These are phyloP conservation scores for Sesamia nonagrioides DNA, from an alignment of 1,140 invertebrate species.

Conservation along the genomic window DNA sequence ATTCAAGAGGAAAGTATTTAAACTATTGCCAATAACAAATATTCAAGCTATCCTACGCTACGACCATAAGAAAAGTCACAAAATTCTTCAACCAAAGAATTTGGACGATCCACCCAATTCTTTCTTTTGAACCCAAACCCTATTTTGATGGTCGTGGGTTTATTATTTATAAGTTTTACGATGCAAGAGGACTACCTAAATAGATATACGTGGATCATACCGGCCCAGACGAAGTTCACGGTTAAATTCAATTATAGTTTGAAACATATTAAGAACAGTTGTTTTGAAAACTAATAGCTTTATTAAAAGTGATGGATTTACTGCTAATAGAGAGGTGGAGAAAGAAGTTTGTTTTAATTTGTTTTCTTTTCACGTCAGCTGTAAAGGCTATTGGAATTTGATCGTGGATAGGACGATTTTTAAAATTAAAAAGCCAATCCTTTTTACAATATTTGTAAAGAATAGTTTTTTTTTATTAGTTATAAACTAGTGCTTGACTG, in stretches of 20 bases:
- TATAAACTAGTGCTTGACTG: too few species aligned
- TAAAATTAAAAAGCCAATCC: neutral
- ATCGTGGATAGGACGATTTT: neutral
- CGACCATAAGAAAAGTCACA: neutral
- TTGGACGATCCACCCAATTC: neutral
- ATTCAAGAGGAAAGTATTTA: too few species aligned
- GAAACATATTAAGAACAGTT: neutral
- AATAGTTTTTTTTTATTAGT: too few species aligned
- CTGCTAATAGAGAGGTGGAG: slow-evolving; percentile 26
- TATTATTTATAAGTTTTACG: slow-evolving; percentile 82
- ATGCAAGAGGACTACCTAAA: slow-evolving; percentile 64
- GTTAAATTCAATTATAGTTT: slow-evolving; percentile 27
- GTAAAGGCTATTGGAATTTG: neutral
- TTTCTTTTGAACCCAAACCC: neutral
- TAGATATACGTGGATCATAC: slow-evolving; percentile 26
- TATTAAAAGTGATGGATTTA: slow-evolving; percentile 5
- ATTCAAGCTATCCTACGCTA: too few species aligned
- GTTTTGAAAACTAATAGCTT: slow-evolving; percentile 41
- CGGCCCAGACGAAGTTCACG: slow-evolving; percentile 31
- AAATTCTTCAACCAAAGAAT: neutral
- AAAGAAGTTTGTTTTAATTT: slow-evolving; percentile 6
- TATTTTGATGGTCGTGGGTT: slow-evolving; percentile 46
- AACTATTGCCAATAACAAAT: too few species aligned
- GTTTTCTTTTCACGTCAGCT: neutral
- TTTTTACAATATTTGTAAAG: too few species aligned